These are phyloP conservation scores for Ranitomeya imitator DNA, from an alignment of 2,113 vertebrate species.

Conservation along the genomic window DNA sequence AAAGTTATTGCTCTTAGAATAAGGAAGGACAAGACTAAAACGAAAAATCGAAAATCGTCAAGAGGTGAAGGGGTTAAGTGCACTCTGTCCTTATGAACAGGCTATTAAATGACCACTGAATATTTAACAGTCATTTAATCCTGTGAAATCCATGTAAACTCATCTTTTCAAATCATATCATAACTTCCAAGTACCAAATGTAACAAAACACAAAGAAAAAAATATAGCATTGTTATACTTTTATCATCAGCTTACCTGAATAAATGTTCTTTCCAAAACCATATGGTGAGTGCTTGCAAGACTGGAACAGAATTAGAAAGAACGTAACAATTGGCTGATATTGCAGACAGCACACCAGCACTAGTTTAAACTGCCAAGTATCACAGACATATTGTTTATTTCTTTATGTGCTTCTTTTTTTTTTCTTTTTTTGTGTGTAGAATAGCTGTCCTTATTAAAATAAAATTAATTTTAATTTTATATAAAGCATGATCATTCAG, in stretches of 20 bases:
- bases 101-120: too few relatives aligned
- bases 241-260: background rate
- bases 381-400: background rate
- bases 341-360: background rate
- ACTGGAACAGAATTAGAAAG: conserved; percentile 12
- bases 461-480: background rate
- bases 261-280: background rate
- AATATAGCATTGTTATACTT: background rate
- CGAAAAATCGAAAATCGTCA: too few relatives aligned
- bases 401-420: background rate
- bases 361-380: background rate
- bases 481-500: background rate
- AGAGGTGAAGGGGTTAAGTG: too few relatives aligned
- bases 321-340: background rate
- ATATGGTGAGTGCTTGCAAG: conserved; percentile 8
- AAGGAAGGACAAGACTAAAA: too few relatives aligned
- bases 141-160: too few relatives aligned
- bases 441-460: background rate
- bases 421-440: background rate
- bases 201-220: background rate
- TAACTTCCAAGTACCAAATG: background rate
- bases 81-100: too few relatives aligned
- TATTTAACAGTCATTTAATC: too few relatives aligned
- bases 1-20: too few relatives aligned
- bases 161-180: background rate